Conservation (phyloP, 2,888 invertebrate genomes). For the Orchesellides sinensis region DNA sequence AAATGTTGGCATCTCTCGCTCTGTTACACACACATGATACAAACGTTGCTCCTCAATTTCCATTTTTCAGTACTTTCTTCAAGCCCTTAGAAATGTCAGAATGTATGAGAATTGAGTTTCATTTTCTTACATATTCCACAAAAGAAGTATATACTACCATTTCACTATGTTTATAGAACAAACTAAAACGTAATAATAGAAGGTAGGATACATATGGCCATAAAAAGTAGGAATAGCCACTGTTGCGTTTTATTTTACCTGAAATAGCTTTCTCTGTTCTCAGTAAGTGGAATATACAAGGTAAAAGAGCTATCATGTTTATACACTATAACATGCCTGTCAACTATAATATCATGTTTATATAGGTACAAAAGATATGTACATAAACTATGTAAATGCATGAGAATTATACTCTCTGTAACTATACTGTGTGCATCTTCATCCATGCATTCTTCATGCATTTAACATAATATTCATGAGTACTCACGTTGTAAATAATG, state of each 20-base stretch:
- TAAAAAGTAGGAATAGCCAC: conserved; percentile 38
- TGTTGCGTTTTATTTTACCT: conserved; percentile 46
- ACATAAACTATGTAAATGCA: too few species aligned
- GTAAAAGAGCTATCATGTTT: conserved; percentile 1
- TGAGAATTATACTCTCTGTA: not conserved
- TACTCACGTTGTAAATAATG: not conserved
- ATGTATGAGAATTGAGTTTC: conserved; percentile 24
- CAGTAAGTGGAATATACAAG: conserved; percentile 23
- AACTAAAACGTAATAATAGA: conserved; percentile 1
- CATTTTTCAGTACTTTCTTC: conserved; percentile 19
- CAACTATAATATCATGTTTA: not conserved
- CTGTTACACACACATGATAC: not conserved
- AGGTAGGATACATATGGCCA: conserved; percentile 21
- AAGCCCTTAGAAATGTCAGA: conserved; percentile 31
- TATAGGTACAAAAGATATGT: not conserved
- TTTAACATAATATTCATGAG: conserved; percentile 17
- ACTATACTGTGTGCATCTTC: not conserved
- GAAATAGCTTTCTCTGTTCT: conserved; percentile 8
- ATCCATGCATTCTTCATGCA: conserved; percentile 10
- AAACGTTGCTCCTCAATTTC: conserved; percentile 11
- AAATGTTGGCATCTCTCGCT: conserved; percentile 3
- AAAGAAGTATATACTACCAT: not conserved
- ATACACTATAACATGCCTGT: not conserved
- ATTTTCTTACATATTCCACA: too few species aligned
- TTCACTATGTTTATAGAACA: not conserved